These are phyloP conservation scores for Rattus norvegicus DNA, from an alignment of 2,113 vertebrate genomes.

Conservation along the genomic window DNA sequence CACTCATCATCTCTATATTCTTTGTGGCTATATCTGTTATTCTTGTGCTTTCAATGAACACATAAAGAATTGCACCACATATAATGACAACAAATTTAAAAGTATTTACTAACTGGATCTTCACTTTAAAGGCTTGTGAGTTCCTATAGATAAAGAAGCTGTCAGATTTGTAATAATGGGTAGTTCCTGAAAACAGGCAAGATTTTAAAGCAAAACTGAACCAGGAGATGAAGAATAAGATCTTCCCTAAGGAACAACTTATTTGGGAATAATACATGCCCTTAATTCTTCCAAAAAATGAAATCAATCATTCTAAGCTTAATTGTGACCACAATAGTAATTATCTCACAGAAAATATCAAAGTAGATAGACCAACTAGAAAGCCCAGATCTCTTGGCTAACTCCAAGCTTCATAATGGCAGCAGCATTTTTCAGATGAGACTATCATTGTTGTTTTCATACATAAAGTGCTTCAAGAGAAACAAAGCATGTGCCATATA, in stretches of 20 bases:
- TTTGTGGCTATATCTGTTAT: not conserved
- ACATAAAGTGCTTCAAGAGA: not conserved
- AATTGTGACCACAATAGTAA: not conserved
- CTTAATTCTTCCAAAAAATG: not conserved
- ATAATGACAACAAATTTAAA: not conserved
- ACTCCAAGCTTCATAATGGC: not conserved
- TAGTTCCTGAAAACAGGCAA: not conserved
- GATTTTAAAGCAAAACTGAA: not conserved
- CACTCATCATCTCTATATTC: not conserved
- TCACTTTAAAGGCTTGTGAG: not conserved
- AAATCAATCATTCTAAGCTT: not conserved
- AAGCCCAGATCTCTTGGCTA: not conserved
- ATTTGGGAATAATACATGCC: not conserved
- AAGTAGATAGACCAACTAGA: constrained; percentile 8
- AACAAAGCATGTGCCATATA: not conserved
- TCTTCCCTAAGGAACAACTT: constrained; percentile 4
- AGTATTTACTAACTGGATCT: not conserved
- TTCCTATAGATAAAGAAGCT: not conserved
- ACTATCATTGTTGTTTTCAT: not conserved
- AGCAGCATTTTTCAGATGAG: not conserved
- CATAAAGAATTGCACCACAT: not conserved
- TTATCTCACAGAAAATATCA: constrained; percentile 20
- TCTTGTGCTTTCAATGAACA: not conserved
- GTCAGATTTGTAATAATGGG: not conserved
- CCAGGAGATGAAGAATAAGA: not conserved